These are phyloP conservation scores for Spizaetus ornatus DNA, from an alignment of 2,113 vertebrate genomes.

Conservation along the genomic window DNA sequence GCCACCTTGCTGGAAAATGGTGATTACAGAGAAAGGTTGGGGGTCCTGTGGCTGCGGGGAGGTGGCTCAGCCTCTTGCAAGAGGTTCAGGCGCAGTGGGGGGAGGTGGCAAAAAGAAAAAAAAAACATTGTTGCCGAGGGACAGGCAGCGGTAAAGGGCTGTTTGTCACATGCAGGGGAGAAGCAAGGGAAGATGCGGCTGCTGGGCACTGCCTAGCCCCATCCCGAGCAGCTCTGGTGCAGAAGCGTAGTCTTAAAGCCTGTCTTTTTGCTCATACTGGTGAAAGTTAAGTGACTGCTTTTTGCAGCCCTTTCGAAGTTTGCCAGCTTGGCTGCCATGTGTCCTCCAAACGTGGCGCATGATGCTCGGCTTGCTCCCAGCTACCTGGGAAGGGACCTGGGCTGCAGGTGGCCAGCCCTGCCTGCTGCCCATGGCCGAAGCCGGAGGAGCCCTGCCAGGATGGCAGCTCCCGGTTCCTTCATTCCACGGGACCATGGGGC, in stretches of 20 bases:
- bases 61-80: not conserved
- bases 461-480: fast-evolving
- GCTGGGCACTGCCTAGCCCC: not conserved
- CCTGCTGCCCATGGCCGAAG: not conserved
- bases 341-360: not conserved
- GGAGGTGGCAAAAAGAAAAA: not conserved
- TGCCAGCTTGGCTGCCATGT: not conserved
- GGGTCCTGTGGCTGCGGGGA: fast-evolving
- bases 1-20: not conserved
- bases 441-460: not conserved
- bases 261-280: not conserved
- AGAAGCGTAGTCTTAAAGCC: fast-evolving
- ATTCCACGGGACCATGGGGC: fast-evolving
- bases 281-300: not conserved
- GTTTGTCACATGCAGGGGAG: fast-evolving
- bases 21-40: not conserved
- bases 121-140: fast-evolving
- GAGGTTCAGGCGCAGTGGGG: not conserved
- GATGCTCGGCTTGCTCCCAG: not conserved
- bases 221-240: fast-evolving
- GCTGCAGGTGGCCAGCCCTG: not conserved
- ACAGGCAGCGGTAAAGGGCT: not conserved
- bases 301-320: not conserved
- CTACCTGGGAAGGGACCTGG: not conserved
- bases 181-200: not conserved